phyloP scores from a whole-genome alignment of 2,888 invertebrate species.

The Cataglyphis cursor region DNA sequence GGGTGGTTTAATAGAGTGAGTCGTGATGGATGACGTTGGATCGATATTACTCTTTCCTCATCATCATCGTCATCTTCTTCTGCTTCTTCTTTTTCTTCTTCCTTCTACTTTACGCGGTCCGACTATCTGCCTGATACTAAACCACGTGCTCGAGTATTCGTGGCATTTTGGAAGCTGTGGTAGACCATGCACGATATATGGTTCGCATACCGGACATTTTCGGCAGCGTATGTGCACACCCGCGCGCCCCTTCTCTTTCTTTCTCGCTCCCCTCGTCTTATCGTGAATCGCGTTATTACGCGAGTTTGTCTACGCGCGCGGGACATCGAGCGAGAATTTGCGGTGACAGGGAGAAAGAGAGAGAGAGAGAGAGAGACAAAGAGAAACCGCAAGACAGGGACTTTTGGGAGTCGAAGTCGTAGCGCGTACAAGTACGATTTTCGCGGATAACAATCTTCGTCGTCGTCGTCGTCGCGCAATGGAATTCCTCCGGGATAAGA shows the following conservation, averaged over 20 bases:
- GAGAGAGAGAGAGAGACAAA: neutral
- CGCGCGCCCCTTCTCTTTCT: constrained; percentile 50
- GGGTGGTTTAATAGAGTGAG: constrained; percentile 82
- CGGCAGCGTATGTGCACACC: constrained; percentile 59
- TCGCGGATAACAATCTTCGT: constrained; percentile 66
- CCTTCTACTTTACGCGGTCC: constrained; percentile 13
- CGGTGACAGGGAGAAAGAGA: constrained; percentile 20
- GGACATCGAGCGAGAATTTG: constrained; percentile 65
- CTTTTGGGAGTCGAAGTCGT: neutral
- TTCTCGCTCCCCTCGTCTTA: constrained; percentile 34
- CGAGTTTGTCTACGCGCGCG: constrained; percentile 62
- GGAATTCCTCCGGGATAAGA: constrained; percentile 71
- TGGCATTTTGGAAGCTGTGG: constrained; percentile 70
- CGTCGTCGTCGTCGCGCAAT: constrained; percentile 53
- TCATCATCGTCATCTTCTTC: neutral
- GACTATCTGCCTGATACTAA: constrained; percentile 38
- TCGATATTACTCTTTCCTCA: constrained; percentile 80
- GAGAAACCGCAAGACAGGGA: neutral
- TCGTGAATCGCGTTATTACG: constrained; percentile 67
- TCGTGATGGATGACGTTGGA: constrained; percentile 82
- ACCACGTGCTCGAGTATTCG: constrained; percentile 62
- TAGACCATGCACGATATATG: constrained; percentile 62
- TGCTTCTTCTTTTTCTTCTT: neutral
- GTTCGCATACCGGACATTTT: constrained; percentile 74
- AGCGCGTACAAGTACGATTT: constrained; percentile 60